Evolutionary conservation across 1,140 invertebrate genomes (phyloP).

Genomic region (Macrobrachium nipponense): DNA sequence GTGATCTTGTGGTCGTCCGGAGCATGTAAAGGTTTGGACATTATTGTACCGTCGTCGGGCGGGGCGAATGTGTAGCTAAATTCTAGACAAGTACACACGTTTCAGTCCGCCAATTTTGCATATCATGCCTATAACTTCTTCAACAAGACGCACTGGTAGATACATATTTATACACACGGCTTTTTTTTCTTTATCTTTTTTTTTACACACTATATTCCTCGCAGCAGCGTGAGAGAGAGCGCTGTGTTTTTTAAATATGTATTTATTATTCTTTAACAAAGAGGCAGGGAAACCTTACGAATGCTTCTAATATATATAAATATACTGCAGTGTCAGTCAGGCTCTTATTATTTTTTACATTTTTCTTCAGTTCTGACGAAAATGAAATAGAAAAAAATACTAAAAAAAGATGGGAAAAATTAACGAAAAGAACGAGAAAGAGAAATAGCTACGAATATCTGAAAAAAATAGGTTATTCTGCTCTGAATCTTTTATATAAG

Average conservation of each 20-base stretch:
- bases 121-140: conserved; percentile 18
- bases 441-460: neutral
- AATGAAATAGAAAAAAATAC: neutral
- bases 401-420: too few species aligned
- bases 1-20: neutral
- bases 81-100: conserved; percentile 22
- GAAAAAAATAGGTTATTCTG: neutral
- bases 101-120: conserved; percentile 15
- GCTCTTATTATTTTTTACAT: too few species aligned
- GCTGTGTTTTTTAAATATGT: too few species aligned
- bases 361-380: neutral
- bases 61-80: neutral
- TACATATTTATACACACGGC: conserved; percentile 8
- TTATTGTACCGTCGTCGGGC: neutral
- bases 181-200: neutral
- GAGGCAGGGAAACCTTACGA: neutral
- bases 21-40: neutral
- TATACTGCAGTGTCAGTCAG: neutral
- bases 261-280: too few species aligned
- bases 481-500: neutral
- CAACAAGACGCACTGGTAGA: conserved; percentile 14
- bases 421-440: neutral
- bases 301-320: neutral
- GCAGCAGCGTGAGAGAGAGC: too few species aligned
- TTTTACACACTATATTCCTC: neutral